Evolutionary conservation across 2,888 invertebrate species (phyloP).

Genomic region (Salticus scenicus): DNA sequence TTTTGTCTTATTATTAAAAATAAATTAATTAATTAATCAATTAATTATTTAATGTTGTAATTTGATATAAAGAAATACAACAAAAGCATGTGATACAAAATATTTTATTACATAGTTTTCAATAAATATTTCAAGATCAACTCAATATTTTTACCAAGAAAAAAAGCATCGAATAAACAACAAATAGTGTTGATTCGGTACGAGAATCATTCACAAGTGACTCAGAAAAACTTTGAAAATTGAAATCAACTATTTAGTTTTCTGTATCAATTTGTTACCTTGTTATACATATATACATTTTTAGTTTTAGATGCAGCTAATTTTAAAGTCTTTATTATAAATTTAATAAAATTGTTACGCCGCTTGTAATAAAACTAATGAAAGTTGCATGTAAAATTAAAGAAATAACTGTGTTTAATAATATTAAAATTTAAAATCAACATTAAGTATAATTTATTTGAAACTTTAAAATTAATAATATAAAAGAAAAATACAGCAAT

Average conservation of each 20-base stretch:
- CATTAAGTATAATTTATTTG: too few relatives aligned
- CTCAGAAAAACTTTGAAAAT: neutral
- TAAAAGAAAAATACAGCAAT: too few relatives aligned
- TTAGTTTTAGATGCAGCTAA: neutral
- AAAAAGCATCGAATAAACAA: slow-evolving; percentile 28
- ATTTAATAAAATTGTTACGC: neutral
- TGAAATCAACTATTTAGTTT: neutral
- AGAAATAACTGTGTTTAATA: too few relatives aligned
- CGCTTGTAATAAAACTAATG: too few relatives aligned
- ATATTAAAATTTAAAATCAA: too few relatives aligned
- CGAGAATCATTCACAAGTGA: slow-evolving; percentile 66
- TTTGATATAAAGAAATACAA: neutral
- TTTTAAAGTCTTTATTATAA: neutral
- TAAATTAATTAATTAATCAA: too few relatives aligned
- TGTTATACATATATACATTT: neutral
- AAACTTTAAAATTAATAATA: too few relatives aligned
- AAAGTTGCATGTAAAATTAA: too few relatives aligned
- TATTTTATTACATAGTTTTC: slow-evolving; percentile 65
- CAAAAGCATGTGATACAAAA: slow-evolving; percentile 46
- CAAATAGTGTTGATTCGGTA: slow-evolving; percentile 58
- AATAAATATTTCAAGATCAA: slow-evolving; percentile 65
- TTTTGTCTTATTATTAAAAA: neutral
- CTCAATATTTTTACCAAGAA: slow-evolving; percentile 34
- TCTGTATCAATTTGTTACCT: neutral
- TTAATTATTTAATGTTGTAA: neutral